Evolutionary conservation across 2,113 vertebrate genomes (phyloP).

Genomic region (Acanthisitta chloris): DNA sequence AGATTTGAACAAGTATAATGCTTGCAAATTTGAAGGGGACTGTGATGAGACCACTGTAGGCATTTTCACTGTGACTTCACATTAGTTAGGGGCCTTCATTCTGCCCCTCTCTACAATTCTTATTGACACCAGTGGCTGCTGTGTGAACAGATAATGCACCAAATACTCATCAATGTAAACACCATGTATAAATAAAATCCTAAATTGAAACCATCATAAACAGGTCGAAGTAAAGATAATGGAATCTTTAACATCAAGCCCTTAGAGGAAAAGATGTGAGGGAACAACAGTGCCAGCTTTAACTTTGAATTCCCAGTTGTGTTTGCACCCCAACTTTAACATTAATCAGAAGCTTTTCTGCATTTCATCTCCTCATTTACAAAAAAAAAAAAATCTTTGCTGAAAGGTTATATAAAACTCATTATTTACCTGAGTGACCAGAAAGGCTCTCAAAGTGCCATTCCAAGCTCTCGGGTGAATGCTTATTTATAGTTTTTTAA

Average conservation of each 20-base stretch:
- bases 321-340: conserved; percentile 25
- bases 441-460: conserved; percentile 57
- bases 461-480: conserved; percentile 59
- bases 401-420: conserved; percentile 63
- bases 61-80: not conserved
- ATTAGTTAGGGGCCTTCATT: not conserved
- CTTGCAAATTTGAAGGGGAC: not conserved
- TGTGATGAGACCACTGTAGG: not conserved
- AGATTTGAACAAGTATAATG: not conserved
- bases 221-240: not conserved
- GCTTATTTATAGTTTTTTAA: conserved; percentile 67
- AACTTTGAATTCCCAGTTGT: conserved; percentile 1
- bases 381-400: conserved; percentile 62
- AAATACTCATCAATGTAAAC: conserved; percentile 12
- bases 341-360: conserved; percentile 54
- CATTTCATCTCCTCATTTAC: conserved; percentile 46
- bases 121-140: not conserved
- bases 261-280: not conserved
- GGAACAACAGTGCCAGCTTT: not conserved
- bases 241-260: not conserved
- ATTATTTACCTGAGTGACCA: conserved; percentile 68
- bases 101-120: not conserved
- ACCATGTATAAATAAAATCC: conserved; percentile 11
- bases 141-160: conserved; percentile 2
- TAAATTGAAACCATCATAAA: not conserved